These are phyloP conservation scores for Calcarius ornatus DNA, from an alignment of 2,113 vertebrate species.

Conservation along the genomic window DNA sequence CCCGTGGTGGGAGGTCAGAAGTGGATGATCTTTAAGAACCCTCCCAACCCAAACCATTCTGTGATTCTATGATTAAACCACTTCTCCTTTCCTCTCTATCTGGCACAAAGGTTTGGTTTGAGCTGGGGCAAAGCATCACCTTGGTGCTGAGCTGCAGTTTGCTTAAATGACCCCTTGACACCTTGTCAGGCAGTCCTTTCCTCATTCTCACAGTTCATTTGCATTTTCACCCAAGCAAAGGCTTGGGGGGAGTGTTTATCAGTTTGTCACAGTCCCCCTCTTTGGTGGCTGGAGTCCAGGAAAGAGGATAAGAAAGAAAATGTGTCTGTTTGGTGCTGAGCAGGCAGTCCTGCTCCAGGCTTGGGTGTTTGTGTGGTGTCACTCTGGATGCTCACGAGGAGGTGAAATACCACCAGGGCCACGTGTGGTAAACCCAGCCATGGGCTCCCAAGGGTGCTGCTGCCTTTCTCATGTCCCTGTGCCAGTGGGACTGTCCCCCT, in stretches of 20 bases:
- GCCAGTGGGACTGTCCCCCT: background rate
- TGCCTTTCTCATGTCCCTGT: accelerated
- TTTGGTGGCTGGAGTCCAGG: background rate
- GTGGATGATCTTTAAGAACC: background rate
- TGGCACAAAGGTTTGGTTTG: background rate
- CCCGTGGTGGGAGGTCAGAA: background rate
- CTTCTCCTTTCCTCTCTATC: background rate
- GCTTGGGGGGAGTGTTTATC: background rate
- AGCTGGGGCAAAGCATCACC: background rate
- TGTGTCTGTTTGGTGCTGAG: background rate
- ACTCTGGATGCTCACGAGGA: background rate
- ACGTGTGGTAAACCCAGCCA: accelerated
- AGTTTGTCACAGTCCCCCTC: slow-evolving; percentile 12
- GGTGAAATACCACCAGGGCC: background rate
- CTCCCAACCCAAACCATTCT: background rate
- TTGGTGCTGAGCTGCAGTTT: background rate
- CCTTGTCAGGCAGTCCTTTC: background rate
- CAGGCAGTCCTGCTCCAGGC: background rate
- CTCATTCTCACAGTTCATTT: accelerated
- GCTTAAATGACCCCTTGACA: background rate
- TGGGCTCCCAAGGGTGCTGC: background rate
- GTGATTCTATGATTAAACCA: background rate
- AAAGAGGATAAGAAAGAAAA: background rate
- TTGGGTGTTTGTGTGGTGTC: background rate
- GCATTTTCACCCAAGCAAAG: background rate